Evolutionary conservation across 2,113 vertebrate genomes (phyloP).

Genomic region (Agelaius phoeniceus): DNA sequence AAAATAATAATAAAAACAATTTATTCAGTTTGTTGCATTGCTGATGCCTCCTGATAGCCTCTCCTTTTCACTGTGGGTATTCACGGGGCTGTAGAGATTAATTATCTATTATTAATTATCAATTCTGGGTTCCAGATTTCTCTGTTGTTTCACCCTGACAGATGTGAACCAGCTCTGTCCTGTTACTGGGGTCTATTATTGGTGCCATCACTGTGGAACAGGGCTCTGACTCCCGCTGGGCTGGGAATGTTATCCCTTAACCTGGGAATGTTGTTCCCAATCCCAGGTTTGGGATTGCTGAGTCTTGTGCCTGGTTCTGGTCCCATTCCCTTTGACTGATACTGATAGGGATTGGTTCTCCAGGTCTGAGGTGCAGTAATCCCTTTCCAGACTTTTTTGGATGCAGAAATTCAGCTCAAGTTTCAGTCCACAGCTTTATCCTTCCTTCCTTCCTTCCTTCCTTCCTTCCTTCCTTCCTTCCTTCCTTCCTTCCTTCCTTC

Average conservation of each 20-base stretch:
- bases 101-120: background rate
- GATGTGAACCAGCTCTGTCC: background rate
- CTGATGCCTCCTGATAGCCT: background rate
- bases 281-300: background rate
- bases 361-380: fast-evolving
- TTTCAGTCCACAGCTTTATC: background rate
- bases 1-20: too few species aligned
- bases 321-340: background rate
- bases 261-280: background rate
- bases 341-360: background rate
- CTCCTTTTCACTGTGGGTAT: background rate
- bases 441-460: background rate
- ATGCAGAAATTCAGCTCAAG: background rate
- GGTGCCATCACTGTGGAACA: background rate
- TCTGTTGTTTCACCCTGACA: background rate
- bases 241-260: background rate
- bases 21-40: background rate
- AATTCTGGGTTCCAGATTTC: background rate
- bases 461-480: background rate
- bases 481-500: background rate
- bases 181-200: background rate
- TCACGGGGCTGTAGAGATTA: background rate
- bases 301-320: background rate
- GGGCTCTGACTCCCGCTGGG: background rate
- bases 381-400: background rate